Percentiles rank a stretch among this genome's conserved stretches.
phyloP scores from a whole-genome alignment of 92 coral and sea anemone genomes.

The Heliopora coerulea region DNA sequence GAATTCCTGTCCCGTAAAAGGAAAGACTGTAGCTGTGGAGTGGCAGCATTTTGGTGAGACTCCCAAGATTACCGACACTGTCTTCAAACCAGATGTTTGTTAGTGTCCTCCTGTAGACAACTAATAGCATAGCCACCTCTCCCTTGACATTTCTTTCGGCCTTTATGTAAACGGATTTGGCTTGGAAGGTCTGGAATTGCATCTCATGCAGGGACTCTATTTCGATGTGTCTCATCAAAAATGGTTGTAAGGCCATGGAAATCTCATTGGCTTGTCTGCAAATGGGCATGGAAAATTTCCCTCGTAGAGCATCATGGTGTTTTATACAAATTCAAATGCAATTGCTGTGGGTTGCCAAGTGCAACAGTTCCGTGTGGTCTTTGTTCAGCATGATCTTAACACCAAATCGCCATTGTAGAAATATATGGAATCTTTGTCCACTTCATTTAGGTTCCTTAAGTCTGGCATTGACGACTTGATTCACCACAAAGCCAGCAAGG shows the following conservation, averaged over 20 bases:
- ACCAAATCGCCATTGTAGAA: constrained; percentile 1
- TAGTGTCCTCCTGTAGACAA: background rate
- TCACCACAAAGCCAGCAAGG: background rate
- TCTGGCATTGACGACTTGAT: background rate
- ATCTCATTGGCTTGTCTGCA: background rate
- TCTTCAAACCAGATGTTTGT: background rate
- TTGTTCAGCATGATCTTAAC: background rate
- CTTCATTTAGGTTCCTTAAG: background rate
- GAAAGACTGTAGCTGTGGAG: background rate
- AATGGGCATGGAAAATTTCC: background rate
- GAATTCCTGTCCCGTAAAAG: constrained; percentile 2
- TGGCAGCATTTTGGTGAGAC: background rate
- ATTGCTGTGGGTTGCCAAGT: background rate
- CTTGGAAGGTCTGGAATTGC: background rate
- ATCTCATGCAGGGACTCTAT: background rate
- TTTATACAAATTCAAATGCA: background rate
- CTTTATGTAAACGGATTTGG: background rate
- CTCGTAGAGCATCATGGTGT: background rate
- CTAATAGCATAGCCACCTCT: background rate
- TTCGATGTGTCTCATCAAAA: background rate
- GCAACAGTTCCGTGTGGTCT: background rate
- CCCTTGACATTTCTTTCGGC: background rate
- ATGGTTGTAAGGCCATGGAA: background rate
- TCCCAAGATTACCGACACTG: background rate
- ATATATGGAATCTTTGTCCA: background rate